Percentiles rank a stretch among this genome's conserved stretches.
phyloP scores from a whole-genome alignment of 2,113 vertebrate genomes.

The Redunca redunca region DNA sequence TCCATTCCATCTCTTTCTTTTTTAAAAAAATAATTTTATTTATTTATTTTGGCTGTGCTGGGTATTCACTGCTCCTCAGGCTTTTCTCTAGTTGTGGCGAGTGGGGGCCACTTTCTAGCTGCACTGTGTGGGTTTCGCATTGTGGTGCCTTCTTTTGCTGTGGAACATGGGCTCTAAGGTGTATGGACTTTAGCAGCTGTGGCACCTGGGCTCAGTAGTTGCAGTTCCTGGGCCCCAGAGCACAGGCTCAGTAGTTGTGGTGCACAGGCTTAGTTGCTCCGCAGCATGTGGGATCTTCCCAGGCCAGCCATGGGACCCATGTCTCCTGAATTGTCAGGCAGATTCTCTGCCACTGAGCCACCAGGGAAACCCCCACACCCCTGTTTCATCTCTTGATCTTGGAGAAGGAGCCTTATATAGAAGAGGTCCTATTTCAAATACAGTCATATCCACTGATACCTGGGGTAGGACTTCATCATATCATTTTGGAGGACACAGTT shows the following conservation, averaged over 20 bases:
- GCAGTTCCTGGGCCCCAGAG: neutral
- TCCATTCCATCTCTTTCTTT: neutral
- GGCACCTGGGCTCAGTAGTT: neutral
- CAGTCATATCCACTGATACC: neutral
- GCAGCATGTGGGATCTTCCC: neutral
- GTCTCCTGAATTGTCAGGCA: neutral
- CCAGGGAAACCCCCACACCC: neutral
- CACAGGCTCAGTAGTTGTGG: neutral
- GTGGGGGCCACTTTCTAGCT: neutral
- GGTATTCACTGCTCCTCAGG: neutral
- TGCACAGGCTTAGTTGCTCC: neutral
- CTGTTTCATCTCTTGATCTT: neutral
- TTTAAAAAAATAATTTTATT: neutral
- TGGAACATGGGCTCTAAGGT: neutral
- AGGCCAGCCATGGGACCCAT: neutral
- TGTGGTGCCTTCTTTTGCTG: neutral
- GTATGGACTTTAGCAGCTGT: neutral
- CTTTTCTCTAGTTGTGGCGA: neutral
- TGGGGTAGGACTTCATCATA: neutral
- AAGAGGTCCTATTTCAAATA: neutral
- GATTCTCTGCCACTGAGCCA: neutral
- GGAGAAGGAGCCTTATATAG: neutral
- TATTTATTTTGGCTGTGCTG: neutral
- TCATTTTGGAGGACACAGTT: neutral
- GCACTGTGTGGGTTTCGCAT: neutral